Evolutionary conservation across 1,140 invertebrate genomes (phyloP).

Genomic region (Ruditapes philippinarum): DNA sequence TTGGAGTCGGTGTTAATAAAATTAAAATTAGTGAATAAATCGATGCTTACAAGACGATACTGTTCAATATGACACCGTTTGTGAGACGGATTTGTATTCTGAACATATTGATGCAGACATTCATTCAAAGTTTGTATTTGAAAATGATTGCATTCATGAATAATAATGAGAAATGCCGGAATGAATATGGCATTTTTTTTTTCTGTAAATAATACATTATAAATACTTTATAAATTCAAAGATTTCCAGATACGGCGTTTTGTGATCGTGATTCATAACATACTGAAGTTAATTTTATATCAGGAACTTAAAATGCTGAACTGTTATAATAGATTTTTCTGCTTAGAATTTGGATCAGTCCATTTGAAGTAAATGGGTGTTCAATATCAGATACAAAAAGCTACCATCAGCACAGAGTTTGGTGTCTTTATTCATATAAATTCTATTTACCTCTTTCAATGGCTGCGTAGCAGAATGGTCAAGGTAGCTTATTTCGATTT

Average conservation of each 20-base stretch:
- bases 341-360: not conserved
- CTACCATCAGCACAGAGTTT: too few species aligned
- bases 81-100: not conserved
- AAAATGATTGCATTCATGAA: constrained; percentile 4
- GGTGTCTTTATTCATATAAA: too few species aligned
- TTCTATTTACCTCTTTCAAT: too few species aligned
- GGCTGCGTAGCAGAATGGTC: too few species aligned
- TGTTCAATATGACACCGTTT: too few species aligned
- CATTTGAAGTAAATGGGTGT: too few species aligned
- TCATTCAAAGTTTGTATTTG: not conserved
- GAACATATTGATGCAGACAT: not conserved
- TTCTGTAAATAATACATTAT: too few species aligned
- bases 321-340: too few species aligned
- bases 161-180: not conserved
- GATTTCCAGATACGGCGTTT: not conserved
- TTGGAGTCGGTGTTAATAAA: too few species aligned
- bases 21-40: not conserved
- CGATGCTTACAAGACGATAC: not conserved
- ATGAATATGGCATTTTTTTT: not conserved
- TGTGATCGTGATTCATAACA: not conserved
- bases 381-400: too few species aligned
- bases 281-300: not conserved
- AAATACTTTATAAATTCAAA: not conserved
- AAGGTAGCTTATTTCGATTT: too few species aligned
- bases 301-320: too few species aligned